Conservation (phyloP, 2,113 vertebrate genomes). For the Hydropotes inermis region DNA sequence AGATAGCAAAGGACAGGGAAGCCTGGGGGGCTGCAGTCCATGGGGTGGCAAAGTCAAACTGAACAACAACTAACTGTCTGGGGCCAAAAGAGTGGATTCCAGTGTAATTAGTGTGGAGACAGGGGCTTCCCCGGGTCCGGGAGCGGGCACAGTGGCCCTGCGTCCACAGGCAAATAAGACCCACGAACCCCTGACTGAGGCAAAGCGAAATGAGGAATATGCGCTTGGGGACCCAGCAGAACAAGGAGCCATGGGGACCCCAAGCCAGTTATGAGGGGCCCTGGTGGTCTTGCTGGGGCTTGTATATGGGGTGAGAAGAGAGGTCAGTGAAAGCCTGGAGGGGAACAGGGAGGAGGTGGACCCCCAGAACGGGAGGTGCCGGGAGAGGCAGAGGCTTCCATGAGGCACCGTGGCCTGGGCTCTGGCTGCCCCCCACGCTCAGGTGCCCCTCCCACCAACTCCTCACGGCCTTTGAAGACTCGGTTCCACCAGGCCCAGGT, state of each 20-base stretch:
- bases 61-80: background rate
- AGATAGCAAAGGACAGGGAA: background rate
- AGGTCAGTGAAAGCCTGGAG: background rate
- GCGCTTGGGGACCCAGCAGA: background rate
- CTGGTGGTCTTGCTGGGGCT: background rate
- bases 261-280: too few species aligned
- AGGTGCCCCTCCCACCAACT: background rate
- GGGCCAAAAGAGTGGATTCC: background rate
- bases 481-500: accelerated
- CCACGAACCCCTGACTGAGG: background rate
- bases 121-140: background rate
- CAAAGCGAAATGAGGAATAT: accelerated
- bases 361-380: background rate
- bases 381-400: background rate
- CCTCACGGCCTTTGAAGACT: background rate
- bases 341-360: background rate
- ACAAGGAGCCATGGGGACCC: background rate
- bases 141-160: accelerated
- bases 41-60: background rate
- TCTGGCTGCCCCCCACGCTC: background rate
- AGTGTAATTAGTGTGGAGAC: background rate
- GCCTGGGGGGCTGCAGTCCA: background rate
- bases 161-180: background rate
- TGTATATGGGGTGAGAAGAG: background rate
- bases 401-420: background rate